Evolutionary conservation across 2,113 vertebrate species (phyloP).

Genomic region (Pagrus major): DNA sequence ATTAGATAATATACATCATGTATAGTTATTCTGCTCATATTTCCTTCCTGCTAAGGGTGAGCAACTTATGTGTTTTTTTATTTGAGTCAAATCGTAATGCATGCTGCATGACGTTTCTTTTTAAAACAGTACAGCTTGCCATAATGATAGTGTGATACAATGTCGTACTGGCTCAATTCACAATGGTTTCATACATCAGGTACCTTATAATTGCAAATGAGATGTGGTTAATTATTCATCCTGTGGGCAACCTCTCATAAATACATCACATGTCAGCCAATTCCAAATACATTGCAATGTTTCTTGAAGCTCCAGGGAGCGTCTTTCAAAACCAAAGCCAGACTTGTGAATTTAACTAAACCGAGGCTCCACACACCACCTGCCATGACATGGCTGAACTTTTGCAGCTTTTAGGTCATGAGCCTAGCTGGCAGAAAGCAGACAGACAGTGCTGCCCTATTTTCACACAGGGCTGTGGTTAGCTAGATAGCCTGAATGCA

Average conservation of each 20-base stretch:
- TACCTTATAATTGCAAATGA: slow-evolving; percentile 43
- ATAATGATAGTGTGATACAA: slow-evolving; percentile 43
- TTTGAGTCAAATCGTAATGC: slow-evolving; percentile 36
- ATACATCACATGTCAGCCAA: background rate
- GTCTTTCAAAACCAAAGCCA: background rate
- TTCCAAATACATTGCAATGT: background rate
- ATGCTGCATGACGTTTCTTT: slow-evolving; percentile 31
- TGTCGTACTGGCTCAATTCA: slow-evolving; percentile 39
- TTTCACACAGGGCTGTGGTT: slow-evolving; percentile 52
- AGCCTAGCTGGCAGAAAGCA: slow-evolving; percentile 40
- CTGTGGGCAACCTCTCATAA: slow-evolving; percentile 33
- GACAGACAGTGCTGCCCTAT: slow-evolving; percentile 52
- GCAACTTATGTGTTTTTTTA: slow-evolving; percentile 15
- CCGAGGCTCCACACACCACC: slow-evolving; percentile 36
- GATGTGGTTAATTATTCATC: slow-evolving; percentile 55
- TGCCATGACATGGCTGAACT: slow-evolving; percentile 28
- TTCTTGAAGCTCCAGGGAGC: background rate
- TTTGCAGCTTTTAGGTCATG: slow-evolving; percentile 26
- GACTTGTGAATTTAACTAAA: slow-evolving; percentile 17
- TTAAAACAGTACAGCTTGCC: slow-evolving; percentile 28
- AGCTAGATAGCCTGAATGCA: slow-evolving; percentile 57
- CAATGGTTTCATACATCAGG: slow-evolving; percentile 41
- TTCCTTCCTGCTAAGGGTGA: slow-evolving; percentile 13
- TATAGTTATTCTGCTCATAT: slow-evolving; percentile 29
- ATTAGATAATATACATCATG: too few species aligned